These are phyloP conservation scores for Anguilla japonica DNA, from an alignment of 2,113 vertebrate species.

Conservation along the genomic window DNA sequence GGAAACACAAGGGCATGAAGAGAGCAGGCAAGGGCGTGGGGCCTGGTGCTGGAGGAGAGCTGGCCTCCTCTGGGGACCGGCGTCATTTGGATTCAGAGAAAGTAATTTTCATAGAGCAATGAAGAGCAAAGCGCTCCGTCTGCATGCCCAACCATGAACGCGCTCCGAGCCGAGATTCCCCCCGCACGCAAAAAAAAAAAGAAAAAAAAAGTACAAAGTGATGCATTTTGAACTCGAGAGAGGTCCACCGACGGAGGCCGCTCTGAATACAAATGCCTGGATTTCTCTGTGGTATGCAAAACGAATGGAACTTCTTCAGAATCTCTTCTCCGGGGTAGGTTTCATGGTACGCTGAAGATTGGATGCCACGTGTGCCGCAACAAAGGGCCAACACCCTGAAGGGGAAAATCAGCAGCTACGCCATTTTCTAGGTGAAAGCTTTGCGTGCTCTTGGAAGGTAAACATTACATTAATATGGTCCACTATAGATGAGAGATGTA, in stretches of 20 bases:
- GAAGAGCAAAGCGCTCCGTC: neutral
- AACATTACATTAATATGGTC: slow-evolving; percentile 2
- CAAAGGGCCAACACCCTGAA: neutral
- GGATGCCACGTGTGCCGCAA: neutral
- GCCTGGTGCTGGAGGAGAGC: neutral
- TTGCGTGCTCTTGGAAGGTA: slow-evolving; percentile 1
- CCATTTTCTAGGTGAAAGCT: neutral
- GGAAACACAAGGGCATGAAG: neutral
- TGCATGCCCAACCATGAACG: neutral
- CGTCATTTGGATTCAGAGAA: slow-evolving; percentile 11
- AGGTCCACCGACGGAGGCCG: neutral
- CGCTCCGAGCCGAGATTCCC: neutral
- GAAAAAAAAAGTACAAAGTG: slow-evolving; percentile 24
- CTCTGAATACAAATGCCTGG: slow-evolving; percentile 15
- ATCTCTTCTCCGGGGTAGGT: slow-evolving; percentile 7
- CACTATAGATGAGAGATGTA: slow-evolving; percentile 6
- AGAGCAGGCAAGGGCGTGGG: neutral
- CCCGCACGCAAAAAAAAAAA: neutral
- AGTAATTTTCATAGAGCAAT: slow-evolving; percentile 6
- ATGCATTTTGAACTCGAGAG: slow-evolving; percentile 20
- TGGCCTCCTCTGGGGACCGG: neutral
- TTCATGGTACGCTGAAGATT: slow-evolving; percentile 2
- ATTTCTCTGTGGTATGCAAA: slow-evolving; percentile 21
- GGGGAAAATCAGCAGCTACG: neutral
- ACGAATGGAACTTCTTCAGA: slow-evolving; percentile 10